Evolutionary conservation across 53 echinoderm and acorn worm species (phyloP), one percentile per base, ranked within the genome.

Genomic region (Zoroaster sp.): DNA sequence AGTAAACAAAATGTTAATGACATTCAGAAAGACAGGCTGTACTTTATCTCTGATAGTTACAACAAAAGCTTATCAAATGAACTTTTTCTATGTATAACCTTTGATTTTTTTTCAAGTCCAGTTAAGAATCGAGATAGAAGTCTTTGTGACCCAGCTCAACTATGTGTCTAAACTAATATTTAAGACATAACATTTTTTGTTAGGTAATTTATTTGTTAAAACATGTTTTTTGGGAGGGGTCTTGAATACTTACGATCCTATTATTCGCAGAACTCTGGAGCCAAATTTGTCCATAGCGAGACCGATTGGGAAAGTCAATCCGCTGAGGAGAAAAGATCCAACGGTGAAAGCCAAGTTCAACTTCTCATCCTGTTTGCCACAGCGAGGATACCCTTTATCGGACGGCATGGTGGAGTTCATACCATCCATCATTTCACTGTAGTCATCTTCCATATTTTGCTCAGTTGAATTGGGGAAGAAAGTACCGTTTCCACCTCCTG

Each of bases 201-300:
- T n/a, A n/a, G 45, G 45, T 25, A 5, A 5, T 23, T 3, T 0
- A 0, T 23, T 59, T 59, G 10, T 25, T 23, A 28, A 21, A 7
- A 11, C 7, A 21, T 2, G 63, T 59, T 59, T 55, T 59, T 59
- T 0, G 49, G 49, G 8, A 47, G 14, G 14, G 8, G 8, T 14
- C 49, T 10, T 10, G 20, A 23, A 63, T 17, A 93, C 96, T 96
- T 88, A 98, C 99, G 94, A 91, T 94, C 99, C 99, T 0, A 94
- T 25, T 73, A 98, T 96, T 40, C 99, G 36, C 4, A 98, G 94
- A 5, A 89, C 15, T 38, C 99, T 87, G 69, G 91, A 94, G 37
- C 99, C 99, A 75, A 98, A 89, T 74, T 97, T 98, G 88, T 98
- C 99, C 99, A 98, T 98, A 28, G 93, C 93, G 90, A 96, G 93